Evolutionary conservation across 2,888 invertebrate genomes (phyloP), one percentile per base, ranked within the genome.

Genomic region (Xylota segnis): DNA sequence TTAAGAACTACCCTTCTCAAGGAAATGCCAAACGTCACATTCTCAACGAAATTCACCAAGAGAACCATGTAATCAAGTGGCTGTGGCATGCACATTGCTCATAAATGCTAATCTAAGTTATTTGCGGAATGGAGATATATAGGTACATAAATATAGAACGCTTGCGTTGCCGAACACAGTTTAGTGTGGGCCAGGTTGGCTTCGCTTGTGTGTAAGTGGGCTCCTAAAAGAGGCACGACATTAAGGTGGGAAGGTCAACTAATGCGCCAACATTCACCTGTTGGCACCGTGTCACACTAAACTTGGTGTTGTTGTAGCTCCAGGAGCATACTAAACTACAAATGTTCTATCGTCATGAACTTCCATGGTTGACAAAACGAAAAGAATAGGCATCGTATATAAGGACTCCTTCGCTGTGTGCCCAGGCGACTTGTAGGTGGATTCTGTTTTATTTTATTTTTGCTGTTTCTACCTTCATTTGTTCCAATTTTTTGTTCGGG

Each of bases 181-280:
- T 70, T 61, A 47, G 66, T 61, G 65, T 58, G 50, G 18, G 27
- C 43, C 43, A 40, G 45, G 45, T 68, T 76, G 63, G 43, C 71
- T 68, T 76, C 58, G 43, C 71, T 66, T 34, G 58, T 52, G 37
- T 37, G 14, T 37, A 16, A 23, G 23, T 29, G 50, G 52, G 16
- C 9, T 66, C 52, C 54, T 43, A 59, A 58, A 43, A 40, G 9
- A 52, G 45, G 58, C 58, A 71, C 43, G 65, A 52, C 65, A 72
- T 71, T 59, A 45, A 61, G 14, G 34, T 71, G 58, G 70, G 66
- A 83, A 71, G 71, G 77, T 77, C 77, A 83, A 77, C 77, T 77
- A 77, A 77, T 77, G 77, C 58, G 77, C 54, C 59, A 83, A 83
- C 72, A 66, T 83, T 83, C 77, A 83, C 83, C 83, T 83, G 83